phyloP scores from a whole-genome alignment of 2,113 vertebrate genomes.

The Elephantulus edwardii region DNA sequence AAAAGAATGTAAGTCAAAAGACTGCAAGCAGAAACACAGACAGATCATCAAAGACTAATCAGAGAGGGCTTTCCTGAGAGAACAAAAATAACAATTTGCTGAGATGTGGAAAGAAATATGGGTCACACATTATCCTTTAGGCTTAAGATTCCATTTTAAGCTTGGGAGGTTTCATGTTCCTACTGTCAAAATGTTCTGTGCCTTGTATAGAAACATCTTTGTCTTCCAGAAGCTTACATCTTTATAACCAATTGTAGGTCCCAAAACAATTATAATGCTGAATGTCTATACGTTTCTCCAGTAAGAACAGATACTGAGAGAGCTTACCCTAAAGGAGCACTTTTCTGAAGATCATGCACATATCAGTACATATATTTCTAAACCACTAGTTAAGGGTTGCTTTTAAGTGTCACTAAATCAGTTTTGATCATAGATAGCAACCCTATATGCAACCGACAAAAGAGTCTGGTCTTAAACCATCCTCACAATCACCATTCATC shows the following conservation, averaged over 20 bases:
- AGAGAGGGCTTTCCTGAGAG: conserved; percentile 61
- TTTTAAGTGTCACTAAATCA: no score
- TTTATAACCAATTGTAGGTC: conserved; percentile 36
- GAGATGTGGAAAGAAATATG: conserved; percentile 54
- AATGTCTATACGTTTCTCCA: conserved; percentile 17
- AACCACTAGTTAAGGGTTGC: no score
- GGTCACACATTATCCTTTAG: conserved; percentile 66
- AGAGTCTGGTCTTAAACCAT: no score
- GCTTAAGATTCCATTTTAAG: conserved; percentile 64
- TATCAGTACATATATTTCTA: neutral
- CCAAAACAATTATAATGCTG: neutral
- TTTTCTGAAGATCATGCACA: neutral
- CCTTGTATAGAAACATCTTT: conserved; percentile 61
- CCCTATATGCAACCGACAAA: no score
- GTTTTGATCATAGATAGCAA: no score
- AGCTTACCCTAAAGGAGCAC: neutral
- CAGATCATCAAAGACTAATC: conserved; percentile 7
- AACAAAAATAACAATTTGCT: conserved; percentile 62
- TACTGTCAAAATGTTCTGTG: conserved; percentile 45
- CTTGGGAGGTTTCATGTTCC: conserved; percentile 25
- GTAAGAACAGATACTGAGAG: neutral
- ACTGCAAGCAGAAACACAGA: conserved; percentile 5
- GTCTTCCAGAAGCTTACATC: conserved; percentile 36
- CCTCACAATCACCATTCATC: no score
- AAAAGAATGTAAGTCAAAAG: conserved; percentile 13